Percentiles rank a stretch among this genome's conserved stretches.
Conservation (phyloP, 2,113 vertebrate genomes). For the Nannospalax galili region DNA sequence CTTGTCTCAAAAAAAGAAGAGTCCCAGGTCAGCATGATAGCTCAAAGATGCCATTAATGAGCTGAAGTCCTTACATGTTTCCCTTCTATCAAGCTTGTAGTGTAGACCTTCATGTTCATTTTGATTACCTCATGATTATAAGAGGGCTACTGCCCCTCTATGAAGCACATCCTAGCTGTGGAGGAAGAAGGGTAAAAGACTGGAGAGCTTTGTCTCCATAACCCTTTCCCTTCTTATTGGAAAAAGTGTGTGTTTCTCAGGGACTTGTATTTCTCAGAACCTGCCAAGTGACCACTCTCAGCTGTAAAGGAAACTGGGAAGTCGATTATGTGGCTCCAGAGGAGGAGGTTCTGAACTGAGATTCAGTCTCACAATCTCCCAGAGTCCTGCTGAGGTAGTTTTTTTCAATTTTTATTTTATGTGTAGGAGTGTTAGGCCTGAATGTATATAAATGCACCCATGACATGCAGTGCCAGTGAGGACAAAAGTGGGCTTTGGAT, state of each 20-base stretch:
- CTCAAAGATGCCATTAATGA: not conserved
- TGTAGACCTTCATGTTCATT: not conserved
- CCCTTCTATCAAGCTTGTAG: not conserved
- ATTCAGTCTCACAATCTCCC: rapidly evolving
- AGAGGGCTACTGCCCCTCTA: not conserved
- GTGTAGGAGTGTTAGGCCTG: too few species aligned
- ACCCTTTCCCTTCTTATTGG: not conserved
- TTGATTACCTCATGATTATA: not conserved
- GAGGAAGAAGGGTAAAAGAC: not conserved
- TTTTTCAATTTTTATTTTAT: too few species aligned
- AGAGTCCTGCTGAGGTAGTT: not conserved
- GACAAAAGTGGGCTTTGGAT: too few species aligned
- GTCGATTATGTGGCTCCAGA: not conserved
- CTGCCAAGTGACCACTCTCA: not conserved
- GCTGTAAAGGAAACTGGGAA: not conserved
- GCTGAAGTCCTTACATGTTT: not conserved
- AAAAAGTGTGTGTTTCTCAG: not conserved
- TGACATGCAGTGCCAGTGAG: too few species aligned
- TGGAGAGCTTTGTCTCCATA: not conserved
- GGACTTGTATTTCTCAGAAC: not conserved
- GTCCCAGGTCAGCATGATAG: too few species aligned
- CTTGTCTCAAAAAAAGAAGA: not conserved
- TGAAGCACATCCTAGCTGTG: not conserved
- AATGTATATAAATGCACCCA: too few species aligned
- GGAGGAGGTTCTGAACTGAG: not conserved